Evolutionary conservation across 2,113 vertebrate species (phyloP), one percentile per base, ranked within the genome.

Genomic region (Nothocercus julius): DNA sequence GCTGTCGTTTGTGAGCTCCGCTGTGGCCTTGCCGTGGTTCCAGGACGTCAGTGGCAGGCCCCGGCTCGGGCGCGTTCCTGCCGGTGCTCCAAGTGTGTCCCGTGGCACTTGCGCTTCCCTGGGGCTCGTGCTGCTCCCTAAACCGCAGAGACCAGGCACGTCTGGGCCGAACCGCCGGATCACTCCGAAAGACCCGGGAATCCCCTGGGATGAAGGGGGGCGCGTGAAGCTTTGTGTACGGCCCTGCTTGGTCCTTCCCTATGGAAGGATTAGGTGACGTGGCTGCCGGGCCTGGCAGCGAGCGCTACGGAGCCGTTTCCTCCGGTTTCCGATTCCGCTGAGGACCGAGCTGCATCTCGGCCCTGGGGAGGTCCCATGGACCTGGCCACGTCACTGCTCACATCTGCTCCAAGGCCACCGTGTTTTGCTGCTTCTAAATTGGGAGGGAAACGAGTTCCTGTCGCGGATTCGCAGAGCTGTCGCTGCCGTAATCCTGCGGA

Each of bases 381-480:
- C 53, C 53, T 28, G 25, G 53, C 53, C 27, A 8, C 53, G 27
- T 54, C 25, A 27, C 53, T 15, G 34, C 36, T 36, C 15, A 25
- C 61, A 38, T 22, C 61, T 15, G 8, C 34, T 89, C 92, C 95
- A 93, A 87, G 95, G 92, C 78, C 66, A 0, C 56, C 0, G 27
- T 54, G 66, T 75, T 87, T 54, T 79, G 75, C 75, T 51, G 90
- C 75, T 72, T 59, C 92, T 85, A 30, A 82, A n/a, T 5, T 25
- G 70, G 93, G 92, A 91, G 85, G 87, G 87, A 47, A 84, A 11
- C 1, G 0, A 61, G 82, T 93, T 95, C 94, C 90, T 85, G 87
- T n/a, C 7, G 5, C 82, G 78, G 85, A 6, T 78, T 93, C 81
- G 66, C 92, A 75, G 85, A 79, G 90, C 78, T 95, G 87, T 91